Evolutionary conservation across 2,888 invertebrate species (phyloP).

Genomic region (Trichopria drosophilae): DNA sequence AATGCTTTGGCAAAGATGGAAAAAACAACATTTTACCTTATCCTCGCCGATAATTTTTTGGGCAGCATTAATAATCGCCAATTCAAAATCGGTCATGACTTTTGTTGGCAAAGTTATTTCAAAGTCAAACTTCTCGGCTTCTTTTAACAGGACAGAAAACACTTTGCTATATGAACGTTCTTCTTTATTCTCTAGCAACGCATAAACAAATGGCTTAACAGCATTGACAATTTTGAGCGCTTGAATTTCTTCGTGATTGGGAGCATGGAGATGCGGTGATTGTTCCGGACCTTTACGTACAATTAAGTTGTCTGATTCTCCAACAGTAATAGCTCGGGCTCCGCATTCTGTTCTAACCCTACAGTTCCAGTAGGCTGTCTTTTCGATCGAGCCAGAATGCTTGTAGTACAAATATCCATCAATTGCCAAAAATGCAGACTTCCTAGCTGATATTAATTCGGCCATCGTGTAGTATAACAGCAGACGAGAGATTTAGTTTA

Average conservation of each 20-base stretch:
- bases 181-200: constrained; percentile 14
- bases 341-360: too few relatives aligned
- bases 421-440: not conserved
- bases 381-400: too few relatives aligned
- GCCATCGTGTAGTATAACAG: too few relatives aligned
- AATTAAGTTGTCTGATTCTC: too few relatives aligned
- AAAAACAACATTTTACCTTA: constrained; percentile 8
- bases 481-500: too few relatives aligned
- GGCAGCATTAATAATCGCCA: constrained; percentile 6
- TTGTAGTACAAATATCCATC: constrained; percentile 11
- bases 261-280: too few relatives aligned
- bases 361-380: too few relatives aligned
- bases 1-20: constrained; percentile 8
- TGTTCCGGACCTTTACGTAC: too few relatives aligned
- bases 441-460: too few relatives aligned
- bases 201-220: constrained; percentile 14
- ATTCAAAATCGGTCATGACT: constrained; percentile 8
- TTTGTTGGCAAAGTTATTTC: constrained; percentile 1
- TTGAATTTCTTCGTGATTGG: too few relatives aligned
- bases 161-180: constrained; percentile 6
- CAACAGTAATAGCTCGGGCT: too few relatives aligned
- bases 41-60: not conserved
- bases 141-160: constrained; percentile 7
- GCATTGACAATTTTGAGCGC: too few relatives aligned
- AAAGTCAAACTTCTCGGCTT: not conserved